A percentile compares a stretch with the other conserved stretches of the same genome.
These are phyloP conservation scores for Cyanoramphus novaezelandiae DNA, from an alignment of 2,113 vertebrate species.

Conservation along the genomic window DNA sequence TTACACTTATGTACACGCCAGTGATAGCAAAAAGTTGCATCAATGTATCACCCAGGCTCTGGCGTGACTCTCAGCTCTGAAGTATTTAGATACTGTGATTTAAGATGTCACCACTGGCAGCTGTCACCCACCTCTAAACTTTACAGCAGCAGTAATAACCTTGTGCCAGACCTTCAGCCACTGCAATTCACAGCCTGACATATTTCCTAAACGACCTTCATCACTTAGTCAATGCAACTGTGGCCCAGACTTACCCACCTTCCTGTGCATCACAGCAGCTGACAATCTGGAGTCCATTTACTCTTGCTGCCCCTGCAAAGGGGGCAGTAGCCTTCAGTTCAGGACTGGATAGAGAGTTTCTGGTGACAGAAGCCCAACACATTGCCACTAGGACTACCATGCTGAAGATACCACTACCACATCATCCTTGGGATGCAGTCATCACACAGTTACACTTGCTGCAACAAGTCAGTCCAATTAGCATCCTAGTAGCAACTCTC, in stretches of 20 bases:
- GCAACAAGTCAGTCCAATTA: neutral
- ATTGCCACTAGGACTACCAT: neutral
- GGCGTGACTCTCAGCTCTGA: neutral
- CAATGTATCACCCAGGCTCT: neutral
- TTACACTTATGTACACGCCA: neutral
- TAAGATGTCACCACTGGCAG: constrained; percentile 41
- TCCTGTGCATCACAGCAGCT: neutral
- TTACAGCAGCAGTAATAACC: constrained; percentile 45
- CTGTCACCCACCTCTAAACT: constrained; percentile 52
- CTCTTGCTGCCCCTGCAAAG: neutral
- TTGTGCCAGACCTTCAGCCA: constrained; percentile 21
- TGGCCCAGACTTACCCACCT: neutral
- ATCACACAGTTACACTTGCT: neutral
- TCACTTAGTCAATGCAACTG: neutral
- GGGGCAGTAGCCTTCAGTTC: neutral
- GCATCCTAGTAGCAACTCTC: neutral
- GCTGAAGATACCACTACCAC: neutral
- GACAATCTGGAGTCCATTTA: neutral
- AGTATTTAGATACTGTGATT: constrained; percentile 32
- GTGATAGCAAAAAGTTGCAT: neutral
- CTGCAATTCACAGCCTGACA: constrained; percentile 20
- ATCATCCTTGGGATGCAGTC: fast-evolving
- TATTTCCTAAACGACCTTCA: constrained; percentile 44
- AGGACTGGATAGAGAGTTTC: neutral
- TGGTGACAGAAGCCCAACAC: neutral